These are phyloP conservation scores for Nasonia vitripennis DNA, from an alignment of 1,140 invertebrate genomes.

Conservation along the genomic window DNA sequence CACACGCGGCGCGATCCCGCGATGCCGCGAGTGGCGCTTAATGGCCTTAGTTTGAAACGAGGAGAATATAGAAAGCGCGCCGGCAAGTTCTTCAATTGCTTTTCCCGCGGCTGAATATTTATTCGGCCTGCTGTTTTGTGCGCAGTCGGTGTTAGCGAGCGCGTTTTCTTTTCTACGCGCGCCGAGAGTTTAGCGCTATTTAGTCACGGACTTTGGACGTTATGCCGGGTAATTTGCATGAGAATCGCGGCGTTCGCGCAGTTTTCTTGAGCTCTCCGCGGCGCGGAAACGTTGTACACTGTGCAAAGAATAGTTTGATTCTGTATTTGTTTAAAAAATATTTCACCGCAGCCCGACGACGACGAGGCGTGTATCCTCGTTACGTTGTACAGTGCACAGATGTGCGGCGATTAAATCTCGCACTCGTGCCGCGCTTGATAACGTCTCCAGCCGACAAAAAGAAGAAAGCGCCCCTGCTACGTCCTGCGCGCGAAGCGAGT, in stretches of 20 bases:
- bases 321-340: too few relatives aligned
- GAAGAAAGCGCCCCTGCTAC: neutral
- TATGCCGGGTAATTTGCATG: neutral
- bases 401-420: neutral
- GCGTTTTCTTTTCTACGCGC: neutral
- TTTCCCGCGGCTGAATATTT: slow-evolving; percentile 30
- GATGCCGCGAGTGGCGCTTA: neutral
- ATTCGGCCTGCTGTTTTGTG: neutral
- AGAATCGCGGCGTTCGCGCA: neutral
- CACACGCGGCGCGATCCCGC: neutral
- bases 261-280: neutral
- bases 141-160: neutral
- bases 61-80: slow-evolving; percentile 38
- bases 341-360: too few relatives aligned
- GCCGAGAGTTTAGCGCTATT: neutral
- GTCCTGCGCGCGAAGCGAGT: neutral
- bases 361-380: too few relatives aligned
- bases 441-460: neutral
- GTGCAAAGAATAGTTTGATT: neutral
- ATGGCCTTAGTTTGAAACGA: slow-evolving; percentile 39
- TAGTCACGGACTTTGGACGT: neutral
- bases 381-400: neutral
- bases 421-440: neutral
- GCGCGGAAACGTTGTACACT: neutral
- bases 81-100: slow-evolving; percentile 41